Evolutionary conservation across 2,888 invertebrate genomes (phyloP).

Genomic region (Prionchulus punctatus): DNA sequence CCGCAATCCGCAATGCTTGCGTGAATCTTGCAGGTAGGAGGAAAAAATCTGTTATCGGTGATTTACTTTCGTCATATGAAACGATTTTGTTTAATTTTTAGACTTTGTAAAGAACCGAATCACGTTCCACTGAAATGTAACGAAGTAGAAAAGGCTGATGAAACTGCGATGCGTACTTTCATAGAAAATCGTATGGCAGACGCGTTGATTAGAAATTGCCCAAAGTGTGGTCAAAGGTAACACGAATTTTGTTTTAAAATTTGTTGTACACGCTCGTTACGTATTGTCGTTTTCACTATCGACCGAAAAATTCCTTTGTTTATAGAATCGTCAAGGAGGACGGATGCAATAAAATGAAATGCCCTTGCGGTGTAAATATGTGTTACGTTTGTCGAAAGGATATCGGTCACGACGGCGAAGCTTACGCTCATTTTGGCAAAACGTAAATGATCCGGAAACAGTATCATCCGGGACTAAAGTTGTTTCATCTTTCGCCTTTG

Average conservation of each 20-base stretch:
- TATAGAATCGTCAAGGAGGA: constrained; percentile 39
- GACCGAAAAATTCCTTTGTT: too few species aligned
- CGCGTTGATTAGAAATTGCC: constrained; percentile 29
- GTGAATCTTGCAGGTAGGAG: constrained; percentile 41
- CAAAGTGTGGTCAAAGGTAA: constrained; percentile 6
- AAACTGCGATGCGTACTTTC: constrained; percentile 36
- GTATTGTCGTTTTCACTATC: too few species aligned
- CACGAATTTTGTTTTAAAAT: neutral
- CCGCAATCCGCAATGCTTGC: constrained; percentile 44
- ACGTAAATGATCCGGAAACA: neutral
- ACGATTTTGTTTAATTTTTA: constrained; percentile 17
- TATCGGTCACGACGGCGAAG: constrained; percentile 5
- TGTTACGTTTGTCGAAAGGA: constrained; percentile 44
- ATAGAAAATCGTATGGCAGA: constrained; percentile 45
- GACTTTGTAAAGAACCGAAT: constrained; percentile 40
- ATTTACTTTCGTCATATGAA: too few species aligned
- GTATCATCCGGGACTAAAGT: neutral
- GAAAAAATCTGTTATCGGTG: too few species aligned
- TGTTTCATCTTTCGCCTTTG: too few species aligned
- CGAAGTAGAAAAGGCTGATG: constrained; percentile 38
- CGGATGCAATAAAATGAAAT: constrained; percentile 46
- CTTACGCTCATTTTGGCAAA: constrained; percentile 7
- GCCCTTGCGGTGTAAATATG: constrained; percentile 43
- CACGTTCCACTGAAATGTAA: constrained; percentile 43
- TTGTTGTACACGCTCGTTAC: neutral